A percentile compares a stretch with the other conserved stretches of the same genome.
phyloP scores from a whole-genome alignment of 2,797 vertebrate species.

The Sebastes reedi region DNA sequence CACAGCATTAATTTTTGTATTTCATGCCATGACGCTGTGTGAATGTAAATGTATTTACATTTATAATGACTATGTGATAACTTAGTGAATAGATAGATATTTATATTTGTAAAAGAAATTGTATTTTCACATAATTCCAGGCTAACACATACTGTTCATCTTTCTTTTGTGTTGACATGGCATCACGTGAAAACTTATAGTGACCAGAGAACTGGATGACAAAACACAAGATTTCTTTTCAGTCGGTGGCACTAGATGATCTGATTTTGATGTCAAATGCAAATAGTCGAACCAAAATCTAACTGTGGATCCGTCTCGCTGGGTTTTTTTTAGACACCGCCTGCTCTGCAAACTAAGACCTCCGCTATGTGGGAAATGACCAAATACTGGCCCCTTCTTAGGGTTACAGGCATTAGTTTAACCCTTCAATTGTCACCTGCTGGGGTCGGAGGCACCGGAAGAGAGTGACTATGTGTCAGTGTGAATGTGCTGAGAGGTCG shows the following conservation, averaged over 20 bases:
- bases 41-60: too few relatives aligned
- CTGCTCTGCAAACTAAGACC: slow-evolving; percentile 27
- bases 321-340: slow-evolving; percentile 1
- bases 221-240: neutral
- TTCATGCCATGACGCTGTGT: neutral
- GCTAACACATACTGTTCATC: neutral
- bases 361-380: slow-evolving; percentile 40
- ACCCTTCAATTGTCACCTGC: slow-evolving; percentile 78
- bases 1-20: neutral
- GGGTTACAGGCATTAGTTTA: slow-evolving; percentile 71
- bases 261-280: neutral
- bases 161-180: neutral
- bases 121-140: slow-evolving; percentile 6
- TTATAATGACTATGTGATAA: neutral
- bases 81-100: neutral
- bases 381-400: slow-evolving; percentile 53
- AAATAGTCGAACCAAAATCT: neutral
- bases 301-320: slow-evolving; percentile 2
- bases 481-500: slow-evolving; percentile 50
- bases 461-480: slow-evolving; percentile 41
- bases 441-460: slow-evolving; percentile 43
- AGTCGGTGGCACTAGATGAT: neutral
- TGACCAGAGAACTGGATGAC: neutral
- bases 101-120: too few relatives aligned
- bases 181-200: neutral